Conservation (phyloP, 2,797 vertebrate species). For the Carcharodon carcharias region DNA sequence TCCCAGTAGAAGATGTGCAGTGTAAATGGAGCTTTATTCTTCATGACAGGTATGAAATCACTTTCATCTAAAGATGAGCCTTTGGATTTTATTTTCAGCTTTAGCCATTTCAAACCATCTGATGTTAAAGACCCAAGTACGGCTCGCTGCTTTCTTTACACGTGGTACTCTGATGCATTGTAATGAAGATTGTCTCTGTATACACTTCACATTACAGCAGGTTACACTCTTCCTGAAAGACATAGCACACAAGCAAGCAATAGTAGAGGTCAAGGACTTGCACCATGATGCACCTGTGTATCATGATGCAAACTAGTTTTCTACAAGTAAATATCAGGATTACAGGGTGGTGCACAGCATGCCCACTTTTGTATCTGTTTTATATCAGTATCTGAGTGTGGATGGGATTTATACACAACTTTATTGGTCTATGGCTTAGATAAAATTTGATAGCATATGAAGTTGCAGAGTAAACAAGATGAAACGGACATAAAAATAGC, state of each 20-base stretch:
- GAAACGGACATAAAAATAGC: neutral
- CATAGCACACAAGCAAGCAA: neutral
- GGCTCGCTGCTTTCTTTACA: neutral
- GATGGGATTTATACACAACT: neutral
- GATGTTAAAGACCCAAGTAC: neutral
- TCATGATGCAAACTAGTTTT: neutral
- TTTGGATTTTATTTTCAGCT: neutral
- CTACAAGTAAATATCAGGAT: neutral
- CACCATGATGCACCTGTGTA: neutral
- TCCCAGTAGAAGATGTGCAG: slow-evolving; percentile 11
- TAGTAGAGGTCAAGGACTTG: neutral
- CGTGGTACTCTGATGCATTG: neutral
- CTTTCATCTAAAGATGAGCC: neutral
- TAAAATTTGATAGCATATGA: slow-evolving; percentile 10
- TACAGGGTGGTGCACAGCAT: neutral
- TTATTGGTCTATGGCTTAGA: neutral
- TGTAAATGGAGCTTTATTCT: slow-evolving; percentile 17
- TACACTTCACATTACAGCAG: neutral
- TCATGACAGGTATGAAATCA: slow-evolving; percentile 13
- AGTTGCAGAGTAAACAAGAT: neutral
- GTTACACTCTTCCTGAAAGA: neutral
- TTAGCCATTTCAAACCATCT: slow-evolving; percentile 5
- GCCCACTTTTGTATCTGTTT: neutral
- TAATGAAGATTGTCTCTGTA: neutral
- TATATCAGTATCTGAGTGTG: neutral